phyloP scores from a whole-genome alignment of 2,888 invertebrate genomes.

The Calameuta idolon region DNA sequence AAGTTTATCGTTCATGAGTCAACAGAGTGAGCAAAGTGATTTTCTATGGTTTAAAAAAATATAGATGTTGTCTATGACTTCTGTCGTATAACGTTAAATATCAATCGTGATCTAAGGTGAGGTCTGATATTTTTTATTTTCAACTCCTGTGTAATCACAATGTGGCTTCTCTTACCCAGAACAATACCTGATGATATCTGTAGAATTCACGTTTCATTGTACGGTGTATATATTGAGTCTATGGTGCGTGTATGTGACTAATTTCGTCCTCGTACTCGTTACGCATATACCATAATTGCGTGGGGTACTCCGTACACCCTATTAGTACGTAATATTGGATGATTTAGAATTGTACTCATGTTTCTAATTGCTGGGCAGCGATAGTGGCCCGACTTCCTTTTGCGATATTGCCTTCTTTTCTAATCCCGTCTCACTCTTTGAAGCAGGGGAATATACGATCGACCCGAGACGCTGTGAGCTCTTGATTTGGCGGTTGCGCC shows the following conservation, averaged over 20 bases:
- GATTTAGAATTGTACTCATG: background rate
- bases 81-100: background rate
- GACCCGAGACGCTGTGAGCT: background rate
- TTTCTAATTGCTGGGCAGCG: background rate
- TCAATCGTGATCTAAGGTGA: background rate
- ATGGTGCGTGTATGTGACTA: background rate
- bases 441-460: background rate
- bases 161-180: background rate
- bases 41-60: too few relatives aligned
- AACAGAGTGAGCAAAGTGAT: too few relatives aligned
- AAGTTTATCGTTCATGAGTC: too few relatives aligned
- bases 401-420: background rate
- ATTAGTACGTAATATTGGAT: background rate
- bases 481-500: slow-evolving; percentile 35
- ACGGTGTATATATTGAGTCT: background rate
- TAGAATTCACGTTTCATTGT: background rate
- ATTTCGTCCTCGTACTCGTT: background rate
- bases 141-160: background rate
- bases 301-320: background rate
- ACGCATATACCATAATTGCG: background rate
- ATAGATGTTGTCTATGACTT: too few relatives aligned
- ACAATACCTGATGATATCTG: background rate
- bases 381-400: background rate
- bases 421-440: background rate
- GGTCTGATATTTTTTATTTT: background rate